Evolutionary conservation across 2,113 vertebrate genomes (phyloP).

Genomic region (Sinocyclocheilus grahami): DNA sequence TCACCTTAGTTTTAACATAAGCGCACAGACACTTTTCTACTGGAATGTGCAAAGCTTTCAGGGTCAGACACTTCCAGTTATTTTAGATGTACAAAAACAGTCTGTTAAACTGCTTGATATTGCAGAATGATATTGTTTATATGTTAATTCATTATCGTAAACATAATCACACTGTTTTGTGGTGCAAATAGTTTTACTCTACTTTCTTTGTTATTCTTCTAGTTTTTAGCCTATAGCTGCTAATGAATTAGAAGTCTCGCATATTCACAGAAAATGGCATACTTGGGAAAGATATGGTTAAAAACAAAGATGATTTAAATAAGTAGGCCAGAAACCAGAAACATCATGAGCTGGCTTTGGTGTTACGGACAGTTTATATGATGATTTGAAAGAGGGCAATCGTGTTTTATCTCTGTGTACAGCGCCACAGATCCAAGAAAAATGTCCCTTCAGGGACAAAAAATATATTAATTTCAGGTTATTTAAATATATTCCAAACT

Average conservation of each 20-base stretch:
- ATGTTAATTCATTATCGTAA: not conserved
- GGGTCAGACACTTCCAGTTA: not conserved
- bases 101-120: not conserved
- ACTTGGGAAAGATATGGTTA: not conserved
- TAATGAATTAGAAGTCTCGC: not conserved
- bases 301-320: not conserved
- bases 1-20: not conserved
- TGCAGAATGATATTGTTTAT: not conserved
- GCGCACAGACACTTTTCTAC: not conserved
- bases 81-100: not conserved
- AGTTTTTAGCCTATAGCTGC: not conserved
- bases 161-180: not conserved
- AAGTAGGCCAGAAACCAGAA: conserved; percentile 3
- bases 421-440: not conserved
- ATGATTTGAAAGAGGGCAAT: conserved; percentile 1
- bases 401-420: not conserved
- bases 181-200: not conserved
- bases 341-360: conserved; percentile 1
- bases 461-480: not conserved
- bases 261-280: not conserved
- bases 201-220: not conserved
- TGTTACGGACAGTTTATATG: not conserved
- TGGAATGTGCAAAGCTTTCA: not conserved
- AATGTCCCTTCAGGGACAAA: not conserved
- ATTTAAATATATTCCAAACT: conserved; percentile 5